Evolutionary conservation across 2,888 invertebrate species (phyloP), one percentile per base, ranked within the genome.

Genomic region (Hipparchia sbordonii): DNA sequence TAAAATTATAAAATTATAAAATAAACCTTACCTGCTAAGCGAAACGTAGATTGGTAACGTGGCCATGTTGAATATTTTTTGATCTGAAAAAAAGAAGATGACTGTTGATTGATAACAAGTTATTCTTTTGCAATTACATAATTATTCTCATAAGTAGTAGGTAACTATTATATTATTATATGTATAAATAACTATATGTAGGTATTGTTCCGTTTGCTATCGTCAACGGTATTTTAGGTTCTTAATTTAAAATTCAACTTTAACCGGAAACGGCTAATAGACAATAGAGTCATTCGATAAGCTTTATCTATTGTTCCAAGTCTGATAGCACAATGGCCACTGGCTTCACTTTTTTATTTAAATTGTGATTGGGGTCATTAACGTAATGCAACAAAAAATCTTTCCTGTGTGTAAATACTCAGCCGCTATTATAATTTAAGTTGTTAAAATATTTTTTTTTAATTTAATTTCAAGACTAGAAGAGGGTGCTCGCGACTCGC

Each of bases 41-140:
- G 92, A 92, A 0, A 92, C 91, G 78, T 85, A 91, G 60, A 92
- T 91, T 33, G 92, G 92, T 59, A 92, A 82, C 13, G 92, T 92
- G 12, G 92, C 92, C 92, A 92, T 65, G 10, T 65, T 63, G 59
- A 39, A 2, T 23, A 23, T 63, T 63, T 52, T 52, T 65, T 6
- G 6, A 52, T 90, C 83, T 80, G 77, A 63, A 59, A 63, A 66
- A 71, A 56, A 72, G 63, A 45, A 70, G 54, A 57, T 59, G 46
- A 70, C 59, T 67, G 39, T 39, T 39, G 39, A 1, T 4, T 23
- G 3, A 39, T 39, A 39, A 1, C 2, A 39, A 39, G 39, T 39
- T 1, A 39, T 39, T 0, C 1, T 39, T 39, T 39, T 39, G 39
- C 39, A 23, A 23, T 23, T 23, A 23, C 39, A 39, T 39, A 39